phyloP scores from a whole-genome alignment of 2,888 invertebrate genomes.

The Macrostomum cliftonense region DNA sequence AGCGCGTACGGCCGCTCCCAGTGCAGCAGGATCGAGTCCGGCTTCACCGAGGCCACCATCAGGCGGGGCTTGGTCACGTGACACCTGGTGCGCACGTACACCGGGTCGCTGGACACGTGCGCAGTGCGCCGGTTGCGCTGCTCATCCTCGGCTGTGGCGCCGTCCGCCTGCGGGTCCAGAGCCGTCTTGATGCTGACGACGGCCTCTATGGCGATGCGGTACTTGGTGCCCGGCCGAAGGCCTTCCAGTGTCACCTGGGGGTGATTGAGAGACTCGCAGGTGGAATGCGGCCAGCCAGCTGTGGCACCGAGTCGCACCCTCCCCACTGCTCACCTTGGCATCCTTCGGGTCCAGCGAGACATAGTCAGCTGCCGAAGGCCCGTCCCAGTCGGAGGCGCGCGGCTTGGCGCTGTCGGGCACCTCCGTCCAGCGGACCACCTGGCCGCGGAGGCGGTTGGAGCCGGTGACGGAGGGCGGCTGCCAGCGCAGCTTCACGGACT shows the following conservation, averaged over 20 bases:
- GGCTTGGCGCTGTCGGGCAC: conserved; percentile 13
- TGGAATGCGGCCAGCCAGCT: too few species aligned
- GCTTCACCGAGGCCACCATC: conserved; percentile 26
- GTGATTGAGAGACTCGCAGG: too few species aligned
- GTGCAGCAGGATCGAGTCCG: conserved; percentile 27
- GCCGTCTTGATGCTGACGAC: conserved; percentile 35
- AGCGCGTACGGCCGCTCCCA: conserved; percentile 35
- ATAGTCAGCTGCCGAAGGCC: conserved; percentile 26
- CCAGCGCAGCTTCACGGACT: conserved; percentile 28
- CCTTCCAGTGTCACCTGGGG: not conserved
- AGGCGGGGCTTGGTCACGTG: conserved; percentile 11
- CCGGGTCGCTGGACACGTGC: conserved; percentile 27
- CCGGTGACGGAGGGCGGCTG: conserved; percentile 32
- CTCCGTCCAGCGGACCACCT: conserved; percentile 32
- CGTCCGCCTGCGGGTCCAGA: conserved; percentile 15
- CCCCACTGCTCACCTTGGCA: conserved; percentile 20
- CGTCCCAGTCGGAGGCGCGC: conserved; percentile 10
- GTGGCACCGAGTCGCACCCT: too few species aligned
- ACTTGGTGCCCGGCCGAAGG: conserved; percentile 22
- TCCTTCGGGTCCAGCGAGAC: conserved; percentile 24
- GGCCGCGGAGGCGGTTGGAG: conserved; percentile 29
- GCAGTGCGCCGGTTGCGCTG: conserved; percentile 26
- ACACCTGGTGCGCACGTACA: conserved; percentile 27
- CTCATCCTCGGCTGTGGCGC: conserved; percentile 18
- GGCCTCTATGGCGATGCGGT: conserved; percentile 32